Conservation (phyloP, 2,888 invertebrate species). For the Poecilobothrus nobilitatus region DNA sequence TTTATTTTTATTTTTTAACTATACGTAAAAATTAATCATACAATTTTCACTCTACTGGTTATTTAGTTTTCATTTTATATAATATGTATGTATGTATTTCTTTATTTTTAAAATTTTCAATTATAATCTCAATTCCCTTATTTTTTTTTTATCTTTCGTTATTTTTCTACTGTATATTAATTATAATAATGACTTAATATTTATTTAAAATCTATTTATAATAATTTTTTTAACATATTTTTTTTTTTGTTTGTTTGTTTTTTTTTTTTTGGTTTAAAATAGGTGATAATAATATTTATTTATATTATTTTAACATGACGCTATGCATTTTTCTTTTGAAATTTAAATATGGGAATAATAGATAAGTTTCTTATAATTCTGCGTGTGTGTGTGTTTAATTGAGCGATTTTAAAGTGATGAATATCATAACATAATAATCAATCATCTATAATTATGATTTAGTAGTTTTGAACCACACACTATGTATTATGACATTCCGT, state of each 20-base stretch:
- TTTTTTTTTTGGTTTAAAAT: neutral
- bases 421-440: no score
- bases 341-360: no score
- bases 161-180: neutral
- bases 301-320: no score
- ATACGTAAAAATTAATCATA: neutral
- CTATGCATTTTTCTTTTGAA: no score
- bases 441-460: no score
- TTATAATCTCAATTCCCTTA: neutral
- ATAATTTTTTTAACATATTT: neutral
- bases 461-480: no score
- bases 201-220: no score
- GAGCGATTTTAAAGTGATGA: no score
- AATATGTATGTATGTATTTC: neutral
- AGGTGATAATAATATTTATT: no score
- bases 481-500: no score
- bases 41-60: conserved; percentile 2
- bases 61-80: neutral
- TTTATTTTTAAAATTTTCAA: neutral
- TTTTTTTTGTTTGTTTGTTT: neutral
- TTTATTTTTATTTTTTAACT: neutral
- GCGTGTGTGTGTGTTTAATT: no score
- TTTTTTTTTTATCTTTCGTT: neutral
- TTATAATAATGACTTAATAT: neutral
- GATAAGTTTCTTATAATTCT: no score